Percentiles rank a stretch among this genome's conserved stretches.
phyloP scores from a whole-genome alignment of 1,140 invertebrate genomes.

The Drosophila oshimai region DNA sequence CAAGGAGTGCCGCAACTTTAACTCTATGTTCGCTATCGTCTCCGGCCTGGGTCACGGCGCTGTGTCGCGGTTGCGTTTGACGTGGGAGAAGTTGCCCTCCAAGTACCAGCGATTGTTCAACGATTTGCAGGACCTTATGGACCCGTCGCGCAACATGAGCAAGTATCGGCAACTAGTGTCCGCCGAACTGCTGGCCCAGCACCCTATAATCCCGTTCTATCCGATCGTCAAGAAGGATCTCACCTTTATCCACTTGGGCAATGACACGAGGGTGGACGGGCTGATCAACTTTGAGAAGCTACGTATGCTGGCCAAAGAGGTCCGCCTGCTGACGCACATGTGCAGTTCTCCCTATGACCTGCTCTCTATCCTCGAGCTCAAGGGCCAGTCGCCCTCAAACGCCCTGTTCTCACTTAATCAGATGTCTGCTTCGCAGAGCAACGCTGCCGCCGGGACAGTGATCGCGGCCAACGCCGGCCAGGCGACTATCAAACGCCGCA shows the following conservation, averaged over 20 bases:
- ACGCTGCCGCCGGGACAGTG: conserved; percentile 60
- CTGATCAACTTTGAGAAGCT: conserved; percentile 99
- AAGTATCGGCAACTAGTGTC: conserved; percentile 97
- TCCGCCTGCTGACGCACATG: conserved; percentile 96
- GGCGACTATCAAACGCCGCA: conserved; percentile 94
- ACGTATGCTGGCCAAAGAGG: conserved; percentile 99
- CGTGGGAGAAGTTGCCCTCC: conserved; percentile 98
- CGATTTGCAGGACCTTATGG: conserved; percentile 97
- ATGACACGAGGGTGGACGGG: conserved; percentile 96
- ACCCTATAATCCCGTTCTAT: conserved; percentile 98
- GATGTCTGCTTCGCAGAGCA: conserved; percentile 87
- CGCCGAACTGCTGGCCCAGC: conserved; percentile 91
- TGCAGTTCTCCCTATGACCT: conserved; percentile 96
- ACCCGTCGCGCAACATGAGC: conserved; percentile 98
- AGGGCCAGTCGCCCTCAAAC: conserved; percentile 92
- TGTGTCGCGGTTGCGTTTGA: conserved; percentile 93
- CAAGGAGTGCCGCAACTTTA: conserved; percentile 99
- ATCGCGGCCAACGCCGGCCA: conserved; percentile 84
- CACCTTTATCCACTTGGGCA: conserved; percentile 98
- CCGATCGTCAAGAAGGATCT: conserved; percentile 98
- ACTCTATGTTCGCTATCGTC: conserved; percentile 99
- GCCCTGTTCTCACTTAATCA: conserved; percentile 95
- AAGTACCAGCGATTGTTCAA: conserved; percentile 97
- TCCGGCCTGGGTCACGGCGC: conserved; percentile 97
- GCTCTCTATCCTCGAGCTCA: conserved; percentile 91